Conservation (phyloP, 2,888 invertebrate genomes). For the Orchestes rusci region DNA sequence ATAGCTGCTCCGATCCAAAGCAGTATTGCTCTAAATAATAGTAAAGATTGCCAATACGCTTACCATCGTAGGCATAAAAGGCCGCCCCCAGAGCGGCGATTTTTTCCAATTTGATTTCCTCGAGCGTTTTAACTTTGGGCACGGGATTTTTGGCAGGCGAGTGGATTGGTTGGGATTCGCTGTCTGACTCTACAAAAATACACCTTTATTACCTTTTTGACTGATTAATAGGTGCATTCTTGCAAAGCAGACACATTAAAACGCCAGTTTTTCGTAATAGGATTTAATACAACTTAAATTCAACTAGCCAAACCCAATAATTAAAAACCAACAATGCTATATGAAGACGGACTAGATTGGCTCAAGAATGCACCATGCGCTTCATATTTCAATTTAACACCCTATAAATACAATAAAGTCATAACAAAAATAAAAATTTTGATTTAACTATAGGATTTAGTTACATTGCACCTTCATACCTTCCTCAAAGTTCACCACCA, state of each 20-base stretch:
- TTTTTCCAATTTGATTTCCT: conserved; percentile 60
- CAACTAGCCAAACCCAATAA: background rate
- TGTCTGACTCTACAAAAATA: conserved; percentile 75
- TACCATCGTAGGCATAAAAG: conserved; percentile 58
- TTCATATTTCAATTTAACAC: no score
- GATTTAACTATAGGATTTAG: no score
- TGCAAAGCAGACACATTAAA: no score
- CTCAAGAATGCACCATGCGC: no score
- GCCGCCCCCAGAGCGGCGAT: conserved; percentile 67
- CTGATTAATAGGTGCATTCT: conserved; percentile 25
- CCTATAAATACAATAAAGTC: no score
- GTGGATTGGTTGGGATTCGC: conserved; percentile 60
- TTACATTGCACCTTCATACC: conserved; percentile 68
- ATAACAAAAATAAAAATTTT: no score
- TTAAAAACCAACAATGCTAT: background rate
- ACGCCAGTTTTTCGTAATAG: no score
- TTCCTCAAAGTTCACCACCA: conserved; percentile 75
- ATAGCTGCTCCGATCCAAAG: no score
- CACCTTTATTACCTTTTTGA: conserved; percentile 36
- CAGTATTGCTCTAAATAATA: conserved; percentile 29
- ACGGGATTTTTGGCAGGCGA: conserved; percentile 50
- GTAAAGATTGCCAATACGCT: conserved; percentile 28
- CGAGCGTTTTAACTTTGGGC: conserved; percentile 55
- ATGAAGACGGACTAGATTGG: no score
- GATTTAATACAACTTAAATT: no score